Conservation (phyloP, 2,888 invertebrate species). For the Mycalesis mineus region DNA sequence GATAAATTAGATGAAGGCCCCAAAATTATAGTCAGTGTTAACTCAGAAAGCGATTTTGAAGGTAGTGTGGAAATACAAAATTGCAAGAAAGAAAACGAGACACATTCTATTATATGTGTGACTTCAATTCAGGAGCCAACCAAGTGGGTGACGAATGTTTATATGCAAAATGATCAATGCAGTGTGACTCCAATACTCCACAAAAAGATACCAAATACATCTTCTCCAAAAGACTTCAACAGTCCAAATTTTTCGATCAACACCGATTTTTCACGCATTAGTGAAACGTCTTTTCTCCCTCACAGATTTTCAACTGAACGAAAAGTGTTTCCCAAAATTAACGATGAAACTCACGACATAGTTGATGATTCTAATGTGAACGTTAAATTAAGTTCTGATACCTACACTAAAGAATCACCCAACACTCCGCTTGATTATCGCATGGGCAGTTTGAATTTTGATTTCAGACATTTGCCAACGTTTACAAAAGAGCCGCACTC, state of each 20-base stretch:
- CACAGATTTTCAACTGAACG: constrained; percentile 69
- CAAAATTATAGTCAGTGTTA: constrained; percentile 57
- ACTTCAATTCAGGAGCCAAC: constrained; percentile 52
- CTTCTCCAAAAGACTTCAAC: constrained; percentile 66
- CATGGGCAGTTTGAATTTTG: constrained; percentile 40
- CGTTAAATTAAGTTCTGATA: constrained; percentile 64
- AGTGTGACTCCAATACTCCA: constrained; percentile 47
- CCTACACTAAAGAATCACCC: constrained; percentile 74
- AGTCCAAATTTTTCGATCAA: constrained; percentile 72
- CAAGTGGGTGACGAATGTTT: constrained; percentile 50
- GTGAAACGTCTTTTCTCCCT: constrained; percentile 66
- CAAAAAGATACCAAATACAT: constrained; percentile 69
- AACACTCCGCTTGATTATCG: constrained; percentile 48
- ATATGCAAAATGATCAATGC: constrained; percentile 38
- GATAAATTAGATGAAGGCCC: constrained; percentile 62
- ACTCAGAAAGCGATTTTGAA: constrained; percentile 62
- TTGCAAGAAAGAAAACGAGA: constrained; percentile 59
- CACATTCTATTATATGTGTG: constrained; percentile 57
- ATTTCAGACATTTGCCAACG: constrained; percentile 43
- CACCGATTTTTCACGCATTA: constrained; percentile 69
- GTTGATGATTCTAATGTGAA: constrained; percentile 45
- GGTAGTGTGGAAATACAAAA: constrained; percentile 54
- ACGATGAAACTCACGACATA: constrained; percentile 58
- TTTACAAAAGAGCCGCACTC: constrained; percentile 44
- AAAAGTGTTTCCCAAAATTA: constrained; percentile 53